Evolutionary conservation across 92 coral and sea anemone genomes (phyloP), one percentile per base, ranked within the genome.

Genomic region (Phenganax stokvisi): DNA sequence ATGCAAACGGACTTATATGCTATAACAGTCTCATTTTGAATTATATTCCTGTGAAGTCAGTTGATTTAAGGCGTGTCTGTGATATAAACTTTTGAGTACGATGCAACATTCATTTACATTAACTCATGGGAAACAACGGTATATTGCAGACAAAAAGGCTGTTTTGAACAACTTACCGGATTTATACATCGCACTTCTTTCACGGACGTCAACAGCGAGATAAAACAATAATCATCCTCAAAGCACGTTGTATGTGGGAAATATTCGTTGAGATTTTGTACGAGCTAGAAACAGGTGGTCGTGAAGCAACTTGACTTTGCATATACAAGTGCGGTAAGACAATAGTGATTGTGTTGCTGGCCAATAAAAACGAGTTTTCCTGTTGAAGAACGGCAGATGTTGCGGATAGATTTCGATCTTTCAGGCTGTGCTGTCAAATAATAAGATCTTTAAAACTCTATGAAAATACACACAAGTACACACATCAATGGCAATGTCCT

Each of bases 221-320:
- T 8, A 68, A 68, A 15, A 10, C 54, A 10, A 17, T 20, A 37
- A 28, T 10, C 54, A 68, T 17, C 73, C 73, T 30, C 10, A 68
- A 9, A 52, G 16, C 30, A 52, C 73, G 53, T 11, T 3, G 15
- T 68, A 68, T 10, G 73, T 30, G 16, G 31, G 7, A 37, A 68
- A 68, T 68, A 37, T 53, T 64, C 70, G 31, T n/a, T 30, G 29
- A 68, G 73, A 68, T 68, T 29, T 68, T 13, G 54, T 63, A 15
- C 11, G 6, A 53, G 83, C 74, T 13, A 6, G 74, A 64, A 79
- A 79, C 83, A 79, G 83, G 83, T 79, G 83, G 81, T 79, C 59
- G 11, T 47, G 17, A 30, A 65, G 59, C 69, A 30, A 64, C n/a
- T 28, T 12, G 12, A 79, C 83, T 79, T 79, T 63, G 53, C 83